These are phyloP conservation scores for Haliclona indistincta DNA, from an alignment of 37 sponge, comb jelly and placozoan genomes.

Conservation along the genomic window DNA sequence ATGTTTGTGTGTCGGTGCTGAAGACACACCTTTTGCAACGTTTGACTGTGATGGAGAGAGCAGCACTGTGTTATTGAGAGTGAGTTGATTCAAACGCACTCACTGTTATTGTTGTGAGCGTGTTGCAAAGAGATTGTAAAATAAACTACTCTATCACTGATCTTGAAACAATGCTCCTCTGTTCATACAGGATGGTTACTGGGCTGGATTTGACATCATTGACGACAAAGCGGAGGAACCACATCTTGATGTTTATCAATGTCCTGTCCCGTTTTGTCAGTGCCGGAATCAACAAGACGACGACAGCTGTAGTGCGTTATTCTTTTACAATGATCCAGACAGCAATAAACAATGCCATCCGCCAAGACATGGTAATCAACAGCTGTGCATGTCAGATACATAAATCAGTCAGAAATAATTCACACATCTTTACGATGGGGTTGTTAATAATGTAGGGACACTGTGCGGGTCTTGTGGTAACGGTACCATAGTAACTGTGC, in stretches of 20 bases:
- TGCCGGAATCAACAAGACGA: conserved; percentile 2
- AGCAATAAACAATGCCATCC: conserved; percentile 37
- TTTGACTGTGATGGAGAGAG: conserved; percentile 17
- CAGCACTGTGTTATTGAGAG: conserved; percentile 17
- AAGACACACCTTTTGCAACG: conserved; percentile 3
- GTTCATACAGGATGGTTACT: conserved; percentile 33
- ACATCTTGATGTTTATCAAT: conserved; percentile 22
- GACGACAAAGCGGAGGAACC: background rate
- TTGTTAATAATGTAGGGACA: conserved; percentile 1
- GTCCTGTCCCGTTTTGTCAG: conserved; percentile 57
- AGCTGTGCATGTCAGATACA: background rate
- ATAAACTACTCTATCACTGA: too few relatives aligned
- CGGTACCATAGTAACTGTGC: conserved; percentile 34
- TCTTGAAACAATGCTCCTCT: conserved; percentile 5
- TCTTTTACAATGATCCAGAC: conserved; percentile 15
- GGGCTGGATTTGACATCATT: conserved; percentile 29
- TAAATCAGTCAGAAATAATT: background rate
- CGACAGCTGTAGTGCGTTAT: conserved; percentile 29
- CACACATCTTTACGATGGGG: background rate
- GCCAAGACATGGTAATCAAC: conserved; percentile 35
- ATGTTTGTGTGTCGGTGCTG: conserved; percentile 11
- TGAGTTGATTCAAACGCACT: background rate
- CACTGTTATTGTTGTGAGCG: background rate
- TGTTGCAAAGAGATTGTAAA: background rate
- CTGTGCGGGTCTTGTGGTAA: conserved; percentile 63